These are phyloP conservation scores for Campopleginae sp. DNA, from an alignment of 2,888 invertebrate species.

Conservation along the genomic window DNA sequence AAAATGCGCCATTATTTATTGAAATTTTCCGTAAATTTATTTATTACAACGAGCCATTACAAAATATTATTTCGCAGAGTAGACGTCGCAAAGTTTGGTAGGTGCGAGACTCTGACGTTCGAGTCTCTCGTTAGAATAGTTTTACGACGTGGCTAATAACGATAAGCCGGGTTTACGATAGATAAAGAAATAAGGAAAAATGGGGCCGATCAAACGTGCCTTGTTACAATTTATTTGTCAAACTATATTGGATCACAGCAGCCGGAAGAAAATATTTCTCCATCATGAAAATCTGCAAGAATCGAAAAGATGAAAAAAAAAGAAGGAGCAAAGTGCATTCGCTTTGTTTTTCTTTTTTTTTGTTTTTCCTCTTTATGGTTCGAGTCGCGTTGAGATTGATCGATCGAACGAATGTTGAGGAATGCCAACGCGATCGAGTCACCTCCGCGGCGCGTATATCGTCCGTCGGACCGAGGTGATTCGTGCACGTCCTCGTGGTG, in stretches of 20 bases:
- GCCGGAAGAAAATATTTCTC: neutral
- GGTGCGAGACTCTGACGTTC: slow-evolving; percentile 65
- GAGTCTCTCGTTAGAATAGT: slow-evolving; percentile 24
- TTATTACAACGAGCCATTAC: too few relatives aligned
- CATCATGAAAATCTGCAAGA: neutral
- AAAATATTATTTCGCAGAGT: too few relatives aligned
- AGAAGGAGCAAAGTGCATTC: slow-evolving; percentile 11
- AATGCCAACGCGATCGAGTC: slow-evolving; percentile 46
- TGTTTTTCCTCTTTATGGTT: neutral
- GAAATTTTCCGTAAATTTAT: too few relatives aligned
- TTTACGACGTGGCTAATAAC: slow-evolving; percentile 12
- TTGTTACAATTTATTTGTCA: neutral
- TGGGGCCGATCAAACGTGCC: neutral
- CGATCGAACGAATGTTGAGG: slow-evolving; percentile 36
- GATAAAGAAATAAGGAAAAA: slow-evolving; percentile 24
- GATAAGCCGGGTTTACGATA: slow-evolving; percentile 62
- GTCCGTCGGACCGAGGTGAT: slow-evolving; percentile 14
- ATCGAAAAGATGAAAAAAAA: neutral
- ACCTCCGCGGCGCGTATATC: slow-evolving; percentile 17
- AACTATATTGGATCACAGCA: neutral
- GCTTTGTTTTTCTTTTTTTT: neutral
- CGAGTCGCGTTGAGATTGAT: slow-evolving; percentile 9
- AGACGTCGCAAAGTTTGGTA: too few relatives aligned
- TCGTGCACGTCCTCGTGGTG: neutral
- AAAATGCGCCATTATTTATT: too few relatives aligned